Base-by-base conservation (phyloP, 2,797 vertebrate species). In the Ispidina lecontei region DNA sequence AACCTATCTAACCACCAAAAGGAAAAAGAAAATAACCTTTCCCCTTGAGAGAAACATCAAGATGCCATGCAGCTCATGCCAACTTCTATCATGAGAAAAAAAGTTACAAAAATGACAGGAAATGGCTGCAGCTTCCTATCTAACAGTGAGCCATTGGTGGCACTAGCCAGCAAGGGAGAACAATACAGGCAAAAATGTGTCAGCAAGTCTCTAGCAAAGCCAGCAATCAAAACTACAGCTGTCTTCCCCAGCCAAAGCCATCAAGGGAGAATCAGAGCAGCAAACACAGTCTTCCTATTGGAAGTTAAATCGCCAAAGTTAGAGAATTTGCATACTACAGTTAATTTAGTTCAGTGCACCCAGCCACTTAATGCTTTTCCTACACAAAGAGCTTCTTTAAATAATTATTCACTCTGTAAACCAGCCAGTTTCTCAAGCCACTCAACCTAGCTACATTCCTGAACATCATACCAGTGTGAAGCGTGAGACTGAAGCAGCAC, bases 361-460 rank as follows among this genome's bases (percentile, higher is more conserved):
- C 71, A 86, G 64, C 4, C 60, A 90, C 51, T 29, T 55, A 92
- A 84, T 25, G 78, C 47, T 37, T 21, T 55, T 55, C 54, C 54
- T 55, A 55, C 54, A 31, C 12, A 31, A 86, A 89, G 80, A 90
- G 65, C 62, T 77, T 68, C 14, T 82, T 82, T 54, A 74, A 84
- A 79, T 82, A 92, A 94, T 88, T 90, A 71, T 79, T 93, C 80
- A 91, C 52, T 78, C 41, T 68, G 64, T 79, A 92, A 93, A 92
- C 52, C 71, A 85, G 31, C 6, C 63, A 89, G 76, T 76, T 91
- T 79, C 64, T 84, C 60, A 67, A 92, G 60, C 39, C 62, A 82
- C 39, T 92, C 86, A 94, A 87, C 80, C 77, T 76, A 87, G 60
- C 35, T 56, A 63, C 55, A 8, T 74, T 94, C 29, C 15, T 0